Base-by-base conservation (phyloP, 2,888 invertebrate genomes). In the Philopedon plagiatum region DNA sequence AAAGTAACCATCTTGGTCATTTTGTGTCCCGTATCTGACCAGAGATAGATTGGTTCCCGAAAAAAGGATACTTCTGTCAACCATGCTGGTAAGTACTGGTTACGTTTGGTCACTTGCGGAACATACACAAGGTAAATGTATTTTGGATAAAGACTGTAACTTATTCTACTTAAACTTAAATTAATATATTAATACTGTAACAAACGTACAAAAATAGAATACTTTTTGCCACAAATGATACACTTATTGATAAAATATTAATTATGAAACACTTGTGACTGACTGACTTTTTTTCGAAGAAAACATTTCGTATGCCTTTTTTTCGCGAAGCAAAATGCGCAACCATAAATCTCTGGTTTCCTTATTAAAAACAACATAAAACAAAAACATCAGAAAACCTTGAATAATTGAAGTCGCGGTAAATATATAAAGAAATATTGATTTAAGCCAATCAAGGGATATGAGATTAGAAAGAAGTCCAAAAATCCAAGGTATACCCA, bases 401-500 rank as follows among this genome's bases (percentile, higher is more conserved):
- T 91, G 90, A 67, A 87, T 84, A 0, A 89, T 88, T 0, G 86
- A 88, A 0, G 88, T 87, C 11, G 89, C 75, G 58, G 88, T 87
- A 78, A 90, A 90, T 1, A 90, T 79, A 79, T 90, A 90, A 13
- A 81, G 66, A 46, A 83, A 78, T 19, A 80, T 71, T 7, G 77
- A 68, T 71, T 77, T 78, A 13, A 85, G 72, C 73, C 81, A 79
- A 2, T 77, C 54, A 8, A 76, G 39, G 1, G 68, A 61, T 7
- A 81, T 72, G 9, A 84, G 62, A 19, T 88, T 87, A 1, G 88
- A 86, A 0, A 89, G 83, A 0, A 90, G 76, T 21, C 89, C 90
- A 78, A 90, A 90, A 9, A 90, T 72, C 90, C 90, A 90, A 1
- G 90, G 90, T 18, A 90, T 79, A 5, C 91, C 90, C 65, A 90